phyloP scores from a whole-genome alignment of 2,113 vertebrate genomes.

The Sander lucioperca region DNA sequence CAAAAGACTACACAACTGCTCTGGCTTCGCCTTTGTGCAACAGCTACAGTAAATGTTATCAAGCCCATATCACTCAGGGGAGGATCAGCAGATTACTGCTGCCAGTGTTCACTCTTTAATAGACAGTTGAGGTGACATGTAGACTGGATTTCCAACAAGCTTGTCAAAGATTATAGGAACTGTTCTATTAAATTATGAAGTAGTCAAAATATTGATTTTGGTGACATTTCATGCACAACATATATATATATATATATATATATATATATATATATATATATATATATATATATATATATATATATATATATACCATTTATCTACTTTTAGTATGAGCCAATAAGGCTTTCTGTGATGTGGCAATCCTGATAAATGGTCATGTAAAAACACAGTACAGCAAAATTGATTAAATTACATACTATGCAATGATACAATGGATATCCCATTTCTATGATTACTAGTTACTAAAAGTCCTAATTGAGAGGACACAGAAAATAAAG shows the following conservation, averaged over 20 bases:
- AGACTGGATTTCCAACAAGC: slow-evolving; percentile 53
- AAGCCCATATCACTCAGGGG: slow-evolving; percentile 29
- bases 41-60: slow-evolving; percentile 41
- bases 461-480: slow-evolving; percentile 61
- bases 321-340: not conserved
- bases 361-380: slow-evolving; percentile 22
- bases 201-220: slow-evolving; percentile 54
- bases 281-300: no score
- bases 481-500: slow-evolving; percentile 59
- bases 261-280: no score
- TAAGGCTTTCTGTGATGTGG: slow-evolving; percentile 16
- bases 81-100: slow-evolving; percentile 49
- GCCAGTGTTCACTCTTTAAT: slow-evolving; percentile 29
- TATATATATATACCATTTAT: no score
- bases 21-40: slow-evolving; percentile 31
- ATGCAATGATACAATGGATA: slow-evolving; percentile 31
- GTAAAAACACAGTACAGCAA: not conserved
- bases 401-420: slow-evolving; percentile 28
- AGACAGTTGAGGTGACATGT: slow-evolving; percentile 44
- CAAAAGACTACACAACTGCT: slow-evolving; percentile 66
- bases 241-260: no score
- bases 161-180: slow-evolving; percentile 66
- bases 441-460: slow-evolving; percentile 47
- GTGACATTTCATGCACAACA: slow-evolving; percentile 10
- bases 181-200: slow-evolving; percentile 50